Conservation (phyloP, 2,888 invertebrate genomes). For the Argyresthia albistria region DNA sequence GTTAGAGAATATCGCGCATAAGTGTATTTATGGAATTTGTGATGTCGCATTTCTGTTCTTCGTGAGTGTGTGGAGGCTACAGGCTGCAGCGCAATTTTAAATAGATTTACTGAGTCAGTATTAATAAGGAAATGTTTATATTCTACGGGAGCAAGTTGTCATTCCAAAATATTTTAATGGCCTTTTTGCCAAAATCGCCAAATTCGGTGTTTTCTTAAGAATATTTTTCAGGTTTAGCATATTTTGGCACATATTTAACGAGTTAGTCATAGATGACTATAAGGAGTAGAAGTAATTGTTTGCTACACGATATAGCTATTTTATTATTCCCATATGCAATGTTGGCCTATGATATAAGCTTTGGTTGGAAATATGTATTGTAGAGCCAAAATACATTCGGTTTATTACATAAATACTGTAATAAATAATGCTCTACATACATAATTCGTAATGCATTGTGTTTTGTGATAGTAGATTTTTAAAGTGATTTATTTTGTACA, state of each 20-base stretch:
- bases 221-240: not conserved
- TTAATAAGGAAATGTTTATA: conserved; percentile 1
- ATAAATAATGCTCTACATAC: too few species aligned
- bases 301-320: not conserved
- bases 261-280: too few species aligned
- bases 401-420: too few species aligned
- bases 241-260: too few species aligned
- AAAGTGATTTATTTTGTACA: conserved; percentile 18
- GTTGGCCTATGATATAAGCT: not conserved
- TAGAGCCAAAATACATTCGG: not conserved
- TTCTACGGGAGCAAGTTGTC: conserved; percentile 22
- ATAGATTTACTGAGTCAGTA: conserved; percentile 1
- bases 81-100: not conserved
- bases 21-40: too few species aligned
- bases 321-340: not conserved
- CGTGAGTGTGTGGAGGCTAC: not conserved
- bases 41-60: too few species aligned
- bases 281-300: too few species aligned
- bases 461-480: conserved; percentile 8
- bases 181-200: not conserved
- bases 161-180: conserved; percentile 16
- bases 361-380: conserved; percentile 2
- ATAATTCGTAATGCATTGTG: not conserved
- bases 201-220: not conserved
- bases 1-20: too few species aligned